A percentile compares a stretch with the other conserved stretches of the same genome.
Evolutionary conservation across 2,113 vertebrate genomes (phyloP).

Genomic region (Psophia crepitans): DNA sequence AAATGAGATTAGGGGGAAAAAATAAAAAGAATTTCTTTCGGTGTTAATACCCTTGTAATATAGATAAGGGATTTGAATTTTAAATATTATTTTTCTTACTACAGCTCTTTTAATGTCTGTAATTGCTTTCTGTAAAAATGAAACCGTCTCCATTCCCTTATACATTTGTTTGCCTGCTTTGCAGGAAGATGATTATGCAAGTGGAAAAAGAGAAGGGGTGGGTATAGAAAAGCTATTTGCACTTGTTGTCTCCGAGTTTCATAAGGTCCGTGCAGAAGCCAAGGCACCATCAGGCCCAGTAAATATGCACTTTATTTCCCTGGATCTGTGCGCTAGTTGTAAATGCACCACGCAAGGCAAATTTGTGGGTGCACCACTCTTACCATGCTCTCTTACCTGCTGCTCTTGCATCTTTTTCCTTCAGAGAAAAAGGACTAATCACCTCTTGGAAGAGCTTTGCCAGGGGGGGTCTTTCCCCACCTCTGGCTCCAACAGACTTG

Average conservation of each 20-base stretch:
- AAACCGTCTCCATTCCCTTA: background rate
- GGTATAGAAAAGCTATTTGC: background rate
- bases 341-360: background rate
- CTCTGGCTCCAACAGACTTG: background rate
- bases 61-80: constrained; percentile 63
- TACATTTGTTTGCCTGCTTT: constrained; percentile 10
- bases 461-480: background rate
- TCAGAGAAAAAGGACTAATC: background rate
- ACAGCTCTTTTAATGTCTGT: constrained; percentile 45
- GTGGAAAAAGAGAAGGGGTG: background rate
- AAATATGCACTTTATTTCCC: background rate
- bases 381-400: background rate
- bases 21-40: background rate
- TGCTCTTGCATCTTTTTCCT: background rate
- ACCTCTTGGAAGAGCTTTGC: background rate
- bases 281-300: background rate
- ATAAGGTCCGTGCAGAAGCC: background rate
- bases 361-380: background rate
- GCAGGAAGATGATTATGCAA: background rate
- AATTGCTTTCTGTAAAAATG: constrained; percentile 51
- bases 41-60: constrained; percentile 32
- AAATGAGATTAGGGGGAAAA: background rate
- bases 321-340: background rate
- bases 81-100: constrained; percentile 63
- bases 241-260: background rate